These are phyloP conservation scores for Thaleichthys pacificus DNA, from an alignment of 2,797 vertebrate species.

Conservation along the genomic window DNA sequence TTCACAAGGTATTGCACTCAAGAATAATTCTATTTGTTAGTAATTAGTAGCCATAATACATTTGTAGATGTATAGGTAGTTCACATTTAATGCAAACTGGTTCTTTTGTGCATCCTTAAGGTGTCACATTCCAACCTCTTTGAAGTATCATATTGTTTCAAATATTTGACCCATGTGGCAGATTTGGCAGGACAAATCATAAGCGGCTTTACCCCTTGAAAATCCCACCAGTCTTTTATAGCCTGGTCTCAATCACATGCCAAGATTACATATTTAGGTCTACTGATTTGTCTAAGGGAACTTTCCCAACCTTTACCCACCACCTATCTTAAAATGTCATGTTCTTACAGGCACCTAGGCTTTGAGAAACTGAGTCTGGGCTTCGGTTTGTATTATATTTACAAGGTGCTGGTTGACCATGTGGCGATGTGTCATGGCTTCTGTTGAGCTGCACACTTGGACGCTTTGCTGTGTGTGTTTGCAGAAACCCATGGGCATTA, in stretches of 20 bases:
- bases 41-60: no score
- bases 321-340: background rate
- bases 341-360: background rate
- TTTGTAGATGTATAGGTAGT: background rate
- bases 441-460: constrained; percentile 74
- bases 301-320: background rate
- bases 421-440: constrained; percentile 81
- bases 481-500: constrained; percentile 75
- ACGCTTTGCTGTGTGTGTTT: constrained; percentile 64
- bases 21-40: no score
- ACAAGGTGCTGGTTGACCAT: constrained; percentile 73
- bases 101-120: no score
- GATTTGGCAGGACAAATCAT: background rate
- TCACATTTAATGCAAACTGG: no score
- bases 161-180: background rate
- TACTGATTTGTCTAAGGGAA: background rate
- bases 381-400: constrained; percentile 60
- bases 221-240: background rate
- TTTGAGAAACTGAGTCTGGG: constrained; percentile 10
- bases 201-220: background rate
- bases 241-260: background rate
- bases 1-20: no score
- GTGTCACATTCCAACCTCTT: background rate
- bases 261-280: background rate
- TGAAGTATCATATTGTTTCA: constrained; percentile 1